These are phyloP conservation scores for Xiphorhynchus elegans DNA, from an alignment of 2,113 vertebrate species.

Conservation along the genomic window DNA sequence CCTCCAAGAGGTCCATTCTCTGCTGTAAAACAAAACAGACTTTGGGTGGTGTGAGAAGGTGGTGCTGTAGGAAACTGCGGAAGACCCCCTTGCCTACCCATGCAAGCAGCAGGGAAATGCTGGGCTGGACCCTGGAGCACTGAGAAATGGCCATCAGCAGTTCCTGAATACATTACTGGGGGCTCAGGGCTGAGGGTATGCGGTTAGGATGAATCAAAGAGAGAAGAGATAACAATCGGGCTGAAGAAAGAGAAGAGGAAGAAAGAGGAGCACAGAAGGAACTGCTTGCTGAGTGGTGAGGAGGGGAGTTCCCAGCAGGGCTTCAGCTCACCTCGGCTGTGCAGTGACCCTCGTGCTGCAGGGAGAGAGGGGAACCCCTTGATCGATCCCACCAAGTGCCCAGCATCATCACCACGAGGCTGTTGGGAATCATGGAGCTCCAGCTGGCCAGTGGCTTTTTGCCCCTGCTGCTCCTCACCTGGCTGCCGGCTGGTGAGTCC, in stretches of 20 bases:
- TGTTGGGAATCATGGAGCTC: not conserved
- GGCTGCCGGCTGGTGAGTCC: not conserved
- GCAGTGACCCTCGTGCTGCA: rapidly evolving
- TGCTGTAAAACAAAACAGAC: not conserved
- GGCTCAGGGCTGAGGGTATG: rapidly evolving
- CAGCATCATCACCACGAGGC: rapidly evolving
- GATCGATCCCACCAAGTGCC: rapidly evolving
- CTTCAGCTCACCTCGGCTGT: not conserved
- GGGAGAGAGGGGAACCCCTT: rapidly evolving
- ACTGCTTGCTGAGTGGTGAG: not conserved
- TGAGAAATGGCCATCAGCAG: not conserved
- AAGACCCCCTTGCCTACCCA: rapidly evolving
- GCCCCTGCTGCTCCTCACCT: not conserved
- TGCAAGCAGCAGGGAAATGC: not conserved
- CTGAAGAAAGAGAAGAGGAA: not conserved
- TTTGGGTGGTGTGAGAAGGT: rapidly evolving
- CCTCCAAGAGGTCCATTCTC: not conserved
- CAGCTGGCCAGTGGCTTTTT: not conserved
- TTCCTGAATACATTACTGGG: rapidly evolving
- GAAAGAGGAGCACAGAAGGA: not conserved
- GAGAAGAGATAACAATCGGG: not conserved
- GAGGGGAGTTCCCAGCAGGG: rapidly evolving
- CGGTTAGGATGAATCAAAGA: not conserved
- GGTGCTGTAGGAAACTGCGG: not conserved
- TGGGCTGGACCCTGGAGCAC: not conserved